A percentile compares a stretch with the other conserved stretches of the same genome.
Evolutionary conservation across 1,140 invertebrate species (phyloP).

Genomic region (Leptinotarsa lineolata): DNA sequence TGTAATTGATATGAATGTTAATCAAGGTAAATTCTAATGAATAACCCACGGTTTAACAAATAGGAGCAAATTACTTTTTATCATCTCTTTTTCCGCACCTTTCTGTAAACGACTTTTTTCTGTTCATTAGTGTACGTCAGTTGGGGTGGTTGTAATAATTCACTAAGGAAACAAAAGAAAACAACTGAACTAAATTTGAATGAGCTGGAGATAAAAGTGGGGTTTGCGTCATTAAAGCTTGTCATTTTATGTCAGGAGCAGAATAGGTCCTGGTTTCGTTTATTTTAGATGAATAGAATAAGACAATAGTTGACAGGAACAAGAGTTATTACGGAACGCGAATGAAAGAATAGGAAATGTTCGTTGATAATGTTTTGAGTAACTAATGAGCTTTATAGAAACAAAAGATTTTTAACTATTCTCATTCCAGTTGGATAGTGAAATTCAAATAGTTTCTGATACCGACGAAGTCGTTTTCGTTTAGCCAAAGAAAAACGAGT

Average conservation of each 20-base stretch:
- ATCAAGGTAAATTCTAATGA: too few relatives aligned
- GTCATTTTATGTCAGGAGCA: neutral
- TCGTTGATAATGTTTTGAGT: neutral
- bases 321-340: neutral
- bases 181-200: neutral
- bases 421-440: too few relatives aligned
- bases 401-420: too few relatives aligned
- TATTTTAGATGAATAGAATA: neutral
- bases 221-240: neutral
- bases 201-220: neutral
- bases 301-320: neutral
- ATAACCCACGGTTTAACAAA: too few relatives aligned
- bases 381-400: too few relatives aligned
- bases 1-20: too few relatives aligned
- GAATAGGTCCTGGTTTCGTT: neutral
- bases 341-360: neutral
- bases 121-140: neutral
- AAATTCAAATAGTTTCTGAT: too few relatives aligned
- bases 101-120: neutral
- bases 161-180: neutral
- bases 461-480: too few relatives aligned
- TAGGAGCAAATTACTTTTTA: too few relatives aligned
- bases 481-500: too few relatives aligned
- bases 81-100: too few relatives aligned
- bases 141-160: neutral